A percentile compares a stretch with the other conserved stretches of the same genome.
Conservation (phyloP, 1,140 invertebrate species). For the Acromyrmex heyeri region DNA sequence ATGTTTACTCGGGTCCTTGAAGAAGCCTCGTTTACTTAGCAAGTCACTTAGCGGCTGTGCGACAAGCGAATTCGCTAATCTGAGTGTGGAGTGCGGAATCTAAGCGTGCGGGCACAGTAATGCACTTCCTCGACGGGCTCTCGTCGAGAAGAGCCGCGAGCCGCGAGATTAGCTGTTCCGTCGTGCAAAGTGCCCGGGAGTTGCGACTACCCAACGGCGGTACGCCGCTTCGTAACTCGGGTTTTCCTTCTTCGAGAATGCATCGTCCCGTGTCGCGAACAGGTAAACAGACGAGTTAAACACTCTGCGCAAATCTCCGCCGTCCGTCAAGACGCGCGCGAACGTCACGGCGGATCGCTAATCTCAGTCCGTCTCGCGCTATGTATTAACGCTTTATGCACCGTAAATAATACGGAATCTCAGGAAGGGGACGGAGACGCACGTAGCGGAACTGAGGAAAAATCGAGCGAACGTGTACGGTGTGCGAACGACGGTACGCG, state of each 20-base stretch:
- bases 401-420: conserved; percentile 53
- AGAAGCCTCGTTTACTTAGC: conserved; percentile 72
- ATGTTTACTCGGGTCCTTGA: conserved; percentile 72
- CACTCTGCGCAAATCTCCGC: neutral
- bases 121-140: conserved; percentile 63
- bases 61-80: conserved; percentile 74
- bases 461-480: conserved; percentile 30
- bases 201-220: neutral
- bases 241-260: conserved; percentile 45
- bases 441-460: neutral
- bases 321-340: conserved; percentile 17
- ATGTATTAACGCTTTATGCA: conserved; percentile 58
- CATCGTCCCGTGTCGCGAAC: conserved; percentile 6
- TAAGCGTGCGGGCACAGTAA: conserved; percentile 66
- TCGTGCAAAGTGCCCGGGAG: conserved; percentile 49
- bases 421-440: conserved; percentile 27
- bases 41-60: conserved; percentile 69
- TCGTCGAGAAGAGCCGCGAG: conserved; percentile 60
- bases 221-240: conserved; percentile 45
- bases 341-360: conserved; percentile 8
- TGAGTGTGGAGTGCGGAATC: conserved; percentile 67
- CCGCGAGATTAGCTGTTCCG: conserved; percentile 68
- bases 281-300: conserved; percentile 50
- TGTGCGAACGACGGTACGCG: conserved; percentile 10
- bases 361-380: conserved; percentile 14